These are phyloP conservation scores for Propithecus coquereli DNA, from an alignment of 2,113 vertebrate species.

Conservation along the genomic window DNA sequence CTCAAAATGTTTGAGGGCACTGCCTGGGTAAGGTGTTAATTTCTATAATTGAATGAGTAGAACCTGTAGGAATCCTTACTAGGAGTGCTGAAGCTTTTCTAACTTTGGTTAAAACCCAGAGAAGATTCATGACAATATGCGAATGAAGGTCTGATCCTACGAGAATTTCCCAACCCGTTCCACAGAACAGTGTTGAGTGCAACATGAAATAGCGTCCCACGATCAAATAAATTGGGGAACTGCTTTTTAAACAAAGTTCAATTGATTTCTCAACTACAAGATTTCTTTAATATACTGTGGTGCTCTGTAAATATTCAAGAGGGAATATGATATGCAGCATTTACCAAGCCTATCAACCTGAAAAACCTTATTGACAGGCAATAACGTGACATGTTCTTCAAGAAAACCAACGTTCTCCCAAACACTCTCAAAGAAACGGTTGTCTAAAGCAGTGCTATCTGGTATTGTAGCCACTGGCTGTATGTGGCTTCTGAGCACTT, in stretches of 20 bases:
- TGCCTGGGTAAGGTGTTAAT: slow-evolving; percentile 75
- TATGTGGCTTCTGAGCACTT: not conserved
- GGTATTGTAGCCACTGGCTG: not conserved
- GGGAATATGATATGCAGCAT: not conserved
- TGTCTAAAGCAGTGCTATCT: not conserved
- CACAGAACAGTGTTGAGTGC: not conserved
- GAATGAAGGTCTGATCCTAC: not conserved
- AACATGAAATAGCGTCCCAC: not conserved
- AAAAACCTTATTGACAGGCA: not conserved
- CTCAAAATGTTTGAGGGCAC: slow-evolving; percentile 81
- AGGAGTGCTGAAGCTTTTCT: not conserved
- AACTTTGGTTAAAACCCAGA: slow-evolving; percentile 9
- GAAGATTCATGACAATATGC: not conserved
- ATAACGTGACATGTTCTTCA: not conserved
- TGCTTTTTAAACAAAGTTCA: not conserved
- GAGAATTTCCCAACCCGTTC: not conserved
- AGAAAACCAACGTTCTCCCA: not conserved
- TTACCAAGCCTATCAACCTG: not conserved
- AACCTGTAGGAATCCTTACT: not conserved
- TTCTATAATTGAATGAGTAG: not conserved
- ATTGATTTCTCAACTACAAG: not conserved
- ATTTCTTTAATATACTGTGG: not conserved
- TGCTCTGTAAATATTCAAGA: not conserved
- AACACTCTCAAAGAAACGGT: not conserved
- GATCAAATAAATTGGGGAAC: not conserved